Evolutionary conservation across 2,888 invertebrate species (phyloP).

Genomic region (Standfussiana lucernea): DNA sequence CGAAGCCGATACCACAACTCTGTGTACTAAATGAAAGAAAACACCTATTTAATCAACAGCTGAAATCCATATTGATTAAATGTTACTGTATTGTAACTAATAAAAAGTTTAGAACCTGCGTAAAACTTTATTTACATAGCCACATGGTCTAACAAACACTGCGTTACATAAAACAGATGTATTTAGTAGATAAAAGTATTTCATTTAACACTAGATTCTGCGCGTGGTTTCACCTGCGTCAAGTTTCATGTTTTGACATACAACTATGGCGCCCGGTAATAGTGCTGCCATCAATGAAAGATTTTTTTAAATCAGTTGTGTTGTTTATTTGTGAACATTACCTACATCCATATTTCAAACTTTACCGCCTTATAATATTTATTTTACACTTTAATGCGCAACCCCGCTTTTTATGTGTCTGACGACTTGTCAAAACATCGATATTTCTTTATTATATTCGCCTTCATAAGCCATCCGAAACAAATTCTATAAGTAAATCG

Average conservation of each 20-base stretch:
- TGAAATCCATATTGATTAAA: constrained; percentile 3
- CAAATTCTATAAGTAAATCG: background rate
- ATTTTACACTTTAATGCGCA: too few relatives aligned
- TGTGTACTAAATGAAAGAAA: background rate
- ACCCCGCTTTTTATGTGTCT: background rate
- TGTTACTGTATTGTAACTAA: constrained; percentile 19
- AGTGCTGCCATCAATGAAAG: too few relatives aligned
- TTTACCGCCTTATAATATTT: too few relatives aligned
- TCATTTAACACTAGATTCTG: constrained; percentile 1
- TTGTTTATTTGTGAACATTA: too few relatives aligned
- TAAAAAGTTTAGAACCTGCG: constrained; percentile 37
- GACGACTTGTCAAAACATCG: background rate
- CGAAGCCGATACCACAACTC: background rate
- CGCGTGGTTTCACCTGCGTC: background rate
- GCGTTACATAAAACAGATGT: constrained; percentile 44
- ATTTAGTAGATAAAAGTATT: constrained; percentile 16
- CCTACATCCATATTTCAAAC: too few relatives aligned
- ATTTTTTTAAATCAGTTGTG: too few relatives aligned
- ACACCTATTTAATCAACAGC: background rate
- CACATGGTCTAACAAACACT: constrained; percentile 11
- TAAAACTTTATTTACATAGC: constrained; percentile 25
- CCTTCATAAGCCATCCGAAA: background rate
- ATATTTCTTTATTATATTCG: background rate
- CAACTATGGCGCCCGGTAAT: too few relatives aligned
- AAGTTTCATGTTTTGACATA: background rate